Percentiles rank a stretch among this genome's conserved stretches.
phyloP scores from a whole-genome alignment of 2,113 vertebrate species.

The Amphilophus citrinellus region DNA sequence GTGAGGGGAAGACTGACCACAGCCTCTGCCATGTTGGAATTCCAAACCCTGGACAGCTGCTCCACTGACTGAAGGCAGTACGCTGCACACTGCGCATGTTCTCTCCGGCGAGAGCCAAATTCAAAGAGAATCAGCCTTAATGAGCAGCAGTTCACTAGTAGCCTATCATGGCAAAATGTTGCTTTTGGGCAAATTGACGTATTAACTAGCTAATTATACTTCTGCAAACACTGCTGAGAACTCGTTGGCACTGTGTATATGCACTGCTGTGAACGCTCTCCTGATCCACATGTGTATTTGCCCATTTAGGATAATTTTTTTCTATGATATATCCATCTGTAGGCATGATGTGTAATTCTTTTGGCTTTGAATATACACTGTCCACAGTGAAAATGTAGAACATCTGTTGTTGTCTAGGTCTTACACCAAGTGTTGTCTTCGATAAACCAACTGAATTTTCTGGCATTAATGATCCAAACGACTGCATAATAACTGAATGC shows the following conservation, averaged over 20 bases:
- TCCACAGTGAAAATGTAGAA: not conserved
- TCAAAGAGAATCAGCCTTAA: conserved; percentile 86
- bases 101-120: conserved; percentile 90
- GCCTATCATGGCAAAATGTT: conserved; percentile 1
- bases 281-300: not conserved
- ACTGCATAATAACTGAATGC: not conserved
- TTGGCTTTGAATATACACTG: not conserved
- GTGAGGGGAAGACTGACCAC: conserved; percentile 94
- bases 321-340: not conserved
- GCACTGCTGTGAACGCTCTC: not conserved
- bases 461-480: not conserved
- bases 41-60: conserved; percentile 99
- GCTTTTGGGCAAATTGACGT: not conserved
- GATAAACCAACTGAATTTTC: not conserved
- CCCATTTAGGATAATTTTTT: not conserved
- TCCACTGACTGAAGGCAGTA: conserved; percentile 89
- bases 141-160: conserved; percentile 40
- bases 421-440: not conserved
- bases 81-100: conserved; percentile 92
- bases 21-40: conserved; percentile 99
- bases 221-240: conserved; percentile 7
- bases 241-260: not conserved
- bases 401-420: not conserved
- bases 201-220: conserved; percentile 16
- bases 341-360: not conserved